Conservation (phyloP, 1,140 invertebrate genomes). For the Laupala kohalensis region DNA sequence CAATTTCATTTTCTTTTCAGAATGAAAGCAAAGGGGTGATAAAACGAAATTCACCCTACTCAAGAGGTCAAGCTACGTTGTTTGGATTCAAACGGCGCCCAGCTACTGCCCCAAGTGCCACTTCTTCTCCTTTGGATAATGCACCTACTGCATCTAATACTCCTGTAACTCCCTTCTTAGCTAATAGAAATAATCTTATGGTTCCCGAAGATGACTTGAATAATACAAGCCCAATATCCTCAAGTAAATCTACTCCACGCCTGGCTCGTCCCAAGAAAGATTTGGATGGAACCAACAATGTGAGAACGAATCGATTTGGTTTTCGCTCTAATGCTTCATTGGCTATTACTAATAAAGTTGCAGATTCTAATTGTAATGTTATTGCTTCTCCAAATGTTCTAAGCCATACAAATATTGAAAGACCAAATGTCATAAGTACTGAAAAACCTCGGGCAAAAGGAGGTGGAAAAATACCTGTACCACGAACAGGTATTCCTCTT, state of each 20-base stretch:
- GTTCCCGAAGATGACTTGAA: constrained; percentile 22
- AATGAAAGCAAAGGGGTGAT: constrained; percentile 1
- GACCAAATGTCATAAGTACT: not conserved
- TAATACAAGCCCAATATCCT: constrained; percentile 16
- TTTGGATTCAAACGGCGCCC: constrained; percentile 51
- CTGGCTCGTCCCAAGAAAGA: constrained; percentile 38
- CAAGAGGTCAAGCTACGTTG: constrained; percentile 49
- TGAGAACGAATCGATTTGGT: constrained; percentile 35
- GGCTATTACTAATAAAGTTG: constrained; percentile 8
- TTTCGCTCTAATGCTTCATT: constrained; percentile 28
- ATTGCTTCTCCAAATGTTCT: not conserved
- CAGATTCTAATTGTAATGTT: constrained; percentile 6
- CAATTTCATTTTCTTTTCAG: constrained; percentile 2
- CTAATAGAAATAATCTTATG: constrained; percentile 15
- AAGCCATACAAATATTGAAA: constrained; percentile 1
- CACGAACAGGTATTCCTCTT: not conserved
- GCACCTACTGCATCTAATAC: not conserved
- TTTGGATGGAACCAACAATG: constrained; percentile 20
- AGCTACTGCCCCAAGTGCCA: constrained; percentile 28
- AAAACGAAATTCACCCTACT: constrained; percentile 19
- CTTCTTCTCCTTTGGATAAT: constrained; percentile 1
- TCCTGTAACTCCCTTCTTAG: constrained; percentile 13
- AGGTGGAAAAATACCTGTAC: not conserved
- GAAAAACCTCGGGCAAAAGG: not conserved
- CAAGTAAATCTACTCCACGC: constrained; percentile 33